Conservation (phyloP, 2,888 invertebrate species). For the Meiosimyza decipiens region DNA sequence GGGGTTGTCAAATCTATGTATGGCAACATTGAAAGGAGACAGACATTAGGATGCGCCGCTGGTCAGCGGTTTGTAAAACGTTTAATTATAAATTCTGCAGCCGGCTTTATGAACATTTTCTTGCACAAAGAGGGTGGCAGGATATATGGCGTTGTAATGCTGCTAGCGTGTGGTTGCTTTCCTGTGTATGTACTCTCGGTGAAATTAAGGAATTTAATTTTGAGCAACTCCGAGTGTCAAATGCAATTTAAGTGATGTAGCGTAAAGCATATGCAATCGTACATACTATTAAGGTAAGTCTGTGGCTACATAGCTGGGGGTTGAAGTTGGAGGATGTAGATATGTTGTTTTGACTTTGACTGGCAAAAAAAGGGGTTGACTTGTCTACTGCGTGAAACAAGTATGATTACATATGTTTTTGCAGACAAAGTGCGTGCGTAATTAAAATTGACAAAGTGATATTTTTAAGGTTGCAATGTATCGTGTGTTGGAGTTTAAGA, state of each 20-base stretch:
- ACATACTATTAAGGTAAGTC: not conserved
- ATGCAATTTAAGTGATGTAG: slow-evolving; percentile 24
- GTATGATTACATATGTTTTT: slow-evolving; percentile 29
- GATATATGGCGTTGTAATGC: no score
- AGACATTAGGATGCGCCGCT: not conserved
- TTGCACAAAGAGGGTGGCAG: no score
- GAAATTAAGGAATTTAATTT: slow-evolving; percentile 61
- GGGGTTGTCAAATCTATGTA: no score
- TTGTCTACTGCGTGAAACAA: not conserved
- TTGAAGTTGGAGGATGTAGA: not conserved
- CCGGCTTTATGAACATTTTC: no score
- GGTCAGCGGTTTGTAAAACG: slow-evolving; percentile 53
- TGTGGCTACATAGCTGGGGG: not conserved
- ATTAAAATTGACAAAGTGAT: slow-evolving; percentile 47
- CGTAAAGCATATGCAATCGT: not conserved
- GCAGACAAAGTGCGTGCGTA: slow-evolving; percentile 28
- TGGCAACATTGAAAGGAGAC: no score
- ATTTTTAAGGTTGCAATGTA: slow-evolving; percentile 17
- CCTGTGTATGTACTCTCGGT: slow-evolving; percentile 34
- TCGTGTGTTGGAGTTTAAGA: slow-evolving; percentile 1
- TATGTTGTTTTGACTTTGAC: not conserved
- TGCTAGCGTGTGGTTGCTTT: no score
- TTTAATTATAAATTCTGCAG: slow-evolving; percentile 55
- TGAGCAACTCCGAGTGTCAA: slow-evolving; percentile 42
- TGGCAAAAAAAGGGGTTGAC: no score